Evolutionary conservation across 1,140 invertebrate species (phyloP).

Genomic region (Laupala kohalensis): DNA sequence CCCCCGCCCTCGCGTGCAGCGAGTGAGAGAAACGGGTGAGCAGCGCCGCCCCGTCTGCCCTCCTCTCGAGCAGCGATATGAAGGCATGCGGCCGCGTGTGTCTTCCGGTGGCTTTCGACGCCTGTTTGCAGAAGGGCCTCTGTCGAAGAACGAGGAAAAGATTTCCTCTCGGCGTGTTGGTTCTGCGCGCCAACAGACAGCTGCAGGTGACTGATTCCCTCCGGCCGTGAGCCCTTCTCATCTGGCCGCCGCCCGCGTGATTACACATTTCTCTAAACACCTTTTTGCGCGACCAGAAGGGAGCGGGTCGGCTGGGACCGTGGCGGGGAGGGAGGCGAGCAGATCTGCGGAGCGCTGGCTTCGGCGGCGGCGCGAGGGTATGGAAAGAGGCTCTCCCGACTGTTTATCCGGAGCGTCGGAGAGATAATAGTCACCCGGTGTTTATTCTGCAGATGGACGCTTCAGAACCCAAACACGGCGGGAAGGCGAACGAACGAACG

Average conservation of each 20-base stretch:
- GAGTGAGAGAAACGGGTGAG: background rate
- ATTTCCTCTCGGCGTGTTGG: background rate
- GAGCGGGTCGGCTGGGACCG: too few species aligned
- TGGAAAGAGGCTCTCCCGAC: background rate
- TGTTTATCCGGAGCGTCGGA: background rate
- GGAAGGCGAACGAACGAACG: background rate
- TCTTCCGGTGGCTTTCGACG: background rate
- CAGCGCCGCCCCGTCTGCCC: too few species aligned
- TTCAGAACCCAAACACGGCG: background rate
- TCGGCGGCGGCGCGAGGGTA: background rate
- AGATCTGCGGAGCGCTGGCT: too few species aligned
- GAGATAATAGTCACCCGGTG: constrained; percentile 16
- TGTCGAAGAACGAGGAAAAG: background rate
- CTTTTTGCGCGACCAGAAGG: background rate
- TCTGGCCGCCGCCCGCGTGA: background rate
- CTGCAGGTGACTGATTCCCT: background rate
- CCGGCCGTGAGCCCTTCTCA: background rate
- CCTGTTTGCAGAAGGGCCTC: background rate
- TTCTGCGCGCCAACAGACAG: too few species aligned
- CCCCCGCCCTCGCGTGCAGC: background rate
- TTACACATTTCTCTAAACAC: constrained; percentile 5
- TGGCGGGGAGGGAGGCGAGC: background rate
- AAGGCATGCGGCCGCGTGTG: background rate
- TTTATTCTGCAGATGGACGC: constrained; percentile 23
- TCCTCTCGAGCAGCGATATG: too few species aligned